A percentile compares a stretch with the other conserved stretches of the same genome.
phyloP scores from a whole-genome alignment of 1,140 invertebrate species.

The Philotrypesis tridentata region DNA sequence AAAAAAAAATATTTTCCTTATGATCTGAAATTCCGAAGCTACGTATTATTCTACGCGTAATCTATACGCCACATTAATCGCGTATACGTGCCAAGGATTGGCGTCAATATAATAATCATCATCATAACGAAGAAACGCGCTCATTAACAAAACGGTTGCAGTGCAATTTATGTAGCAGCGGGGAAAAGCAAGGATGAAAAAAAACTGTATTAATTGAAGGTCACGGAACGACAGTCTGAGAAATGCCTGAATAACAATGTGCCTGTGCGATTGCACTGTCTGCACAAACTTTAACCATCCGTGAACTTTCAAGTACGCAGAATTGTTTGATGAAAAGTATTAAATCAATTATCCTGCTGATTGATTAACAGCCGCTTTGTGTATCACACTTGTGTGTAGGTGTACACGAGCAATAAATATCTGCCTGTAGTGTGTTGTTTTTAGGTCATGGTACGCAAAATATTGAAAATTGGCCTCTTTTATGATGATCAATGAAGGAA shows the following conservation, averaged over 20 bases:
- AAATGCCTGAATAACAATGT: not conserved
- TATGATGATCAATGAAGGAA: not conserved
- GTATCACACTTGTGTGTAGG: no score
- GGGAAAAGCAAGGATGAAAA: slow-evolving; percentile 29
- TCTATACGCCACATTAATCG: slow-evolving; percentile 16
- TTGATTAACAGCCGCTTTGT: no score
- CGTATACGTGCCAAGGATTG: slow-evolving; percentile 47
- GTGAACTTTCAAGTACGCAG: no score
- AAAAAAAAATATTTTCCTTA: no score
- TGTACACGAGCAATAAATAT: no score
- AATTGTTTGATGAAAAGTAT: no score
- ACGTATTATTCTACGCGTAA: no score
- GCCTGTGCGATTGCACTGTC: not conserved
- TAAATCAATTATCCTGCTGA: no score
- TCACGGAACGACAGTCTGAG: slow-evolving; percentile 28
- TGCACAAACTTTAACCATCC: not conserved
- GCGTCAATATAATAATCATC: slow-evolving; percentile 39
- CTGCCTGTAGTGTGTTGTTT: no score
- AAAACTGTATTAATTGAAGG: slow-evolving; percentile 46
- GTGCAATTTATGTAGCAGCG: not conserved
- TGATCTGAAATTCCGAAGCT: no score
- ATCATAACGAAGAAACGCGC: slow-evolving; percentile 11
- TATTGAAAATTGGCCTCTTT: not conserved
- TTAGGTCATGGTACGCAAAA: no score
- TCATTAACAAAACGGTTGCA: slow-evolving; percentile 39